These are phyloP conservation scores for Cherax destructor DNA, from an alignment of 1,140 invertebrate genomes.

Conservation along the genomic window DNA sequence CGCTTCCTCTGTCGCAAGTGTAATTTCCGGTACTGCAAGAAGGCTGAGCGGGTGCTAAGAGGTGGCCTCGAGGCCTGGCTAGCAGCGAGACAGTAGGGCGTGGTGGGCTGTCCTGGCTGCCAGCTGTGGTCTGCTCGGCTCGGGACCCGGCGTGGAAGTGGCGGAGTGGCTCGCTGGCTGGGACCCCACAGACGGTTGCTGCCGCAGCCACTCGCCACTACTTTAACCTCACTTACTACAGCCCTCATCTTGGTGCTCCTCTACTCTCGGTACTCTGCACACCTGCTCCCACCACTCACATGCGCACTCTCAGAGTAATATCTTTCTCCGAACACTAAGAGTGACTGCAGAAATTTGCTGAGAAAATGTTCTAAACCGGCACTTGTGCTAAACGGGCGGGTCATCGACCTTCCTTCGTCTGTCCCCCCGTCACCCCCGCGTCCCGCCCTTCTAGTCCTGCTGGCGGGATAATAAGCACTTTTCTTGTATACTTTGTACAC, in stretches of 20 bases:
- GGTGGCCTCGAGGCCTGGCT: conserved; percentile 5
- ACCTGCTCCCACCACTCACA: background rate
- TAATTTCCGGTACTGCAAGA: conserved; percentile 9
- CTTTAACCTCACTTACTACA: conserved; percentile 56
- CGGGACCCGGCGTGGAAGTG: conserved; percentile 48
- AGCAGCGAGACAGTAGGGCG: conserved; percentile 29
- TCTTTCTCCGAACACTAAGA: background rate
- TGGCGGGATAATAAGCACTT: background rate
- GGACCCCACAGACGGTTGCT: conserved; percentile 17
- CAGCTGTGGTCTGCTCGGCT: conserved; percentile 34
- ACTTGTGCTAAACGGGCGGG: conserved; percentile 53
- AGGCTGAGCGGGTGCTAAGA: conserved; percentile 2
- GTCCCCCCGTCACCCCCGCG: background rate
- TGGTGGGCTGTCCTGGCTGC: conserved; percentile 34
- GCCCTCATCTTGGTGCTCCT: background rate
- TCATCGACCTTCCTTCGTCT: conserved; percentile 58
- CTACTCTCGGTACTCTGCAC: background rate
- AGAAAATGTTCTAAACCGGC: conserved; percentile 57
- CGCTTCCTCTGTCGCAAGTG: conserved; percentile 12
- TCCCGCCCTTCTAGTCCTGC: conserved; percentile 38
- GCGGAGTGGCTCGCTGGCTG: conserved; percentile 34
- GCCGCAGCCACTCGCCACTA: conserved; percentile 44
- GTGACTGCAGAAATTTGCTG: conserved; percentile 4
- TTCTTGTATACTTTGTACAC: conserved; percentile 38
- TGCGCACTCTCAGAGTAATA: background rate